A percentile compares a stretch with the other conserved stretches of the same genome.
Conservation (phyloP, 2,113 vertebrate species). For the Polyodon spathula region DNA sequence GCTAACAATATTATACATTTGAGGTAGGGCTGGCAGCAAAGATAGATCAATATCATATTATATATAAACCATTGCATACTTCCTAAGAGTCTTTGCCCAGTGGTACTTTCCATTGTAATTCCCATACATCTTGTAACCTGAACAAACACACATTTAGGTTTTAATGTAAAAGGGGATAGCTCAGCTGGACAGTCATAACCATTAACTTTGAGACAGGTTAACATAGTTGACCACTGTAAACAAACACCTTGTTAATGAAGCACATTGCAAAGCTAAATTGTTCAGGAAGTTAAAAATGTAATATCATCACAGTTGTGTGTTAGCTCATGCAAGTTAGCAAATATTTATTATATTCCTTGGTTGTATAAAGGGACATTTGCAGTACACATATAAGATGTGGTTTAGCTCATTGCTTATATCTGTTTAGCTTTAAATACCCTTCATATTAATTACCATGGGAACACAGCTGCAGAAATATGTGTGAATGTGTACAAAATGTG, state of each 20-base stretch:
- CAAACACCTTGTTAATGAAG: background rate
- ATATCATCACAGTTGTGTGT: too few species aligned
- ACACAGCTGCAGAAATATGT: too few species aligned
- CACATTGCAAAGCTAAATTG: conserved; percentile 1
- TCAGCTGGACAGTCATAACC: background rate
- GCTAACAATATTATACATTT: background rate
- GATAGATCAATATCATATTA: background rate
- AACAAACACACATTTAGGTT: background rate
- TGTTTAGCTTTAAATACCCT: too few species aligned
- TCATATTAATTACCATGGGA: too few species aligned
- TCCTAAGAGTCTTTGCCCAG: background rate
- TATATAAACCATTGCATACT: background rate
- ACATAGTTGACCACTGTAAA: background rate
- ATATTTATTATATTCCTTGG: too few species aligned
- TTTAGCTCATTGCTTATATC: too few species aligned
- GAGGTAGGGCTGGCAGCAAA: background rate
- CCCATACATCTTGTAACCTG: background rate
- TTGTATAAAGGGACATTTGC: too few species aligned
- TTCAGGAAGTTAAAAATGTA: background rate
- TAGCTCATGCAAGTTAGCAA: too few species aligned
- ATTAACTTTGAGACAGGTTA: background rate
- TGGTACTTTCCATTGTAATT: background rate
- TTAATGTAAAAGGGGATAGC: background rate
- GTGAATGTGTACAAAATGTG: too few species aligned
- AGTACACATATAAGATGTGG: too few species aligned